Percentiles rank a stretch among this genome's conserved stretches.
Conservation (phyloP, 1,140 invertebrate genomes). For the Sitobion miscanthi region DNA sequence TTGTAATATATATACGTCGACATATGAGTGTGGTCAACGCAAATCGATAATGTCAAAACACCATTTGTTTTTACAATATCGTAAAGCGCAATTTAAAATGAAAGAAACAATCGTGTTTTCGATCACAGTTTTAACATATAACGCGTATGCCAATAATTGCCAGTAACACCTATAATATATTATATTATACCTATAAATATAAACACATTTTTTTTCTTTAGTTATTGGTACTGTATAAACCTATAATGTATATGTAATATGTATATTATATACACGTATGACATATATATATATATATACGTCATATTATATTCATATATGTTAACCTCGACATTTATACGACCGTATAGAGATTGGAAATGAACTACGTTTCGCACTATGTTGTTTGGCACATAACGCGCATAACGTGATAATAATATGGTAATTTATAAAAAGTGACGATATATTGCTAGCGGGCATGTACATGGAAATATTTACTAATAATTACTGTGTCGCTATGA, state of each 20-base stretch:
- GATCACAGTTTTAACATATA: background rate
- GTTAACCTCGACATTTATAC: constrained; percentile 46
- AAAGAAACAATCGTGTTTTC: background rate
- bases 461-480: constrained; percentile 3
- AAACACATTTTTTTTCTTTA: background rate
- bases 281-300: background rate
- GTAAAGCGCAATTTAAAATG: background rate
- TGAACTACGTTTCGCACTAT: background rate
- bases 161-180: background rate
- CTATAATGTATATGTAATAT: no score
- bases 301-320: background rate
- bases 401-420: background rate
- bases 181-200: background rate
- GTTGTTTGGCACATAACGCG: constrained; percentile 5
- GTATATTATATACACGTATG: background rate
- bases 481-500: background rate
- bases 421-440: constrained; percentile 18
- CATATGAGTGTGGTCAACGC: background rate
- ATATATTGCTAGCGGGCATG: background rate
- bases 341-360: constrained; percentile 26
- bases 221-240: no score
- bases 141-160: background rate
- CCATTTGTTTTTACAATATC: background rate
- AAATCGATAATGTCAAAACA: background rate
- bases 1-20: background rate